These are phyloP conservation scores for Ophioninae sp. DNA, from an alignment of 2,888 invertebrate species.

Conservation along the genomic window DNA sequence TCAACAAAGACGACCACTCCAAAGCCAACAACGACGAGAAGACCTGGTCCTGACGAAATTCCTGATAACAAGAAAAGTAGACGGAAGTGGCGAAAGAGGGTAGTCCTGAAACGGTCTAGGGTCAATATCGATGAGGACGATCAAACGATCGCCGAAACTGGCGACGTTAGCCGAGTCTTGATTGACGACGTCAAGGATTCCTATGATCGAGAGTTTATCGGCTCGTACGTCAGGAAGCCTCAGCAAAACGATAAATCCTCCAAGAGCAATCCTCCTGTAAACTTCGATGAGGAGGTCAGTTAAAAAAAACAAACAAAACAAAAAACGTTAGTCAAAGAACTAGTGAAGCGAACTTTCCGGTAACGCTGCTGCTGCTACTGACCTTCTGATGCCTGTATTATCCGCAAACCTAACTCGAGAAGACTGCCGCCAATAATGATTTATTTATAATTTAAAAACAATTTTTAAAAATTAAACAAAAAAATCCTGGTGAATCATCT, in stretches of 20 bases:
- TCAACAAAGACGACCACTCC: slow-evolving; percentile 13
- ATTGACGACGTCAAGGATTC: slow-evolving; percentile 30
- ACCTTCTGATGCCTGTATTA: slow-evolving; percentile 44
- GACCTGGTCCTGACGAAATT: slow-evolving; percentile 46
- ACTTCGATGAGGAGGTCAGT: slow-evolving; percentile 65
- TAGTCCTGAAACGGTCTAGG: slow-evolving; percentile 43
- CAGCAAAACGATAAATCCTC: slow-evolving; percentile 24
- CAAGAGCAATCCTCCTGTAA: slow-evolving; percentile 16
- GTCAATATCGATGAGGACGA: slow-evolving; percentile 48
- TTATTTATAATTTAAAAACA: slow-evolving; percentile 33
- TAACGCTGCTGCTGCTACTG: slow-evolving; percentile 48
- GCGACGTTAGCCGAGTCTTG: slow-evolving; percentile 36
- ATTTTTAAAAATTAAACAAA: slow-evolving; percentile 10
- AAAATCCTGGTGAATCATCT: slow-evolving; percentile 48
- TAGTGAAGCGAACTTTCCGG: slow-evolving; percentile 43
- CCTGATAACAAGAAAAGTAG: slow-evolving; percentile 17
- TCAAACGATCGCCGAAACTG: slow-evolving; percentile 62
- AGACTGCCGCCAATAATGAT: slow-evolving; percentile 51
- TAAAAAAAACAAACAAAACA: slow-evolving; percentile 42
- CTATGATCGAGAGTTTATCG: neutral
- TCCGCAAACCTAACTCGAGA: slow-evolving; percentile 57
- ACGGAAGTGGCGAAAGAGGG: slow-evolving; percentile 54
- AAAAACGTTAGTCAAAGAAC: slow-evolving; percentile 35
- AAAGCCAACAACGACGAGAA: slow-evolving; percentile 59
- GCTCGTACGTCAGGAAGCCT: slow-evolving; percentile 20